phyloP scores from a whole-genome alignment of 2,113 vertebrate species.

The Myanophis thanlyinensis region DNA sequence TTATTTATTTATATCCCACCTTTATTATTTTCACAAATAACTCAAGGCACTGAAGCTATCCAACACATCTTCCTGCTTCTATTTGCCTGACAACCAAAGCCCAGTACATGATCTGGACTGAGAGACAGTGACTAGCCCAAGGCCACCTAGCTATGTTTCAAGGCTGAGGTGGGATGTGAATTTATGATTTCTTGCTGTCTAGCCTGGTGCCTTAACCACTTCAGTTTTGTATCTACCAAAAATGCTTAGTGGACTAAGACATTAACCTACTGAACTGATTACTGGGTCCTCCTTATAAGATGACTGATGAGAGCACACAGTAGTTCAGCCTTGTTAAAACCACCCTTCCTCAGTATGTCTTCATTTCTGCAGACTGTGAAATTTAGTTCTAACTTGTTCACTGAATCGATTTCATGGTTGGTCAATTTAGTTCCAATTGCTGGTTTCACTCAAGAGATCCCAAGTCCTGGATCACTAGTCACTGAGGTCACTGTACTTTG shows the following conservation, averaged over 20 bases:
- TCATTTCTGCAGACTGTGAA: background rate
- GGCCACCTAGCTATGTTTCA: background rate
- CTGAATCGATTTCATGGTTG: background rate
- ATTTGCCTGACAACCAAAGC: background rate
- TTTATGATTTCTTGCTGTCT: background rate
- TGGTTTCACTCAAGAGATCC: background rate
- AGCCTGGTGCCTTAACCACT: background rate
- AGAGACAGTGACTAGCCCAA: background rate
- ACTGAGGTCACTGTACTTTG: background rate
- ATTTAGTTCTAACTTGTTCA: background rate
- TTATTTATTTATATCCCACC: background rate
- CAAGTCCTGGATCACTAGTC: background rate
- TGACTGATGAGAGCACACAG: background rate
- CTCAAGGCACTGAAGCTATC: background rate
- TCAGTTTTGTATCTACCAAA: background rate
- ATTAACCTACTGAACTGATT: background rate
- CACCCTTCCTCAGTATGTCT: background rate
- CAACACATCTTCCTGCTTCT: background rate
- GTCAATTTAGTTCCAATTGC: background rate
- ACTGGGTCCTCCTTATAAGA: background rate
- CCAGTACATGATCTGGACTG: background rate
- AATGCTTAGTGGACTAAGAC: background rate
- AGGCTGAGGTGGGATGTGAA: background rate
- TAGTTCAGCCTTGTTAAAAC: background rate
- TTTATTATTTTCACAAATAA: background rate